Conservation (phyloP, 2,797 vertebrate species). For the Protonibea diacanthus region DNA sequence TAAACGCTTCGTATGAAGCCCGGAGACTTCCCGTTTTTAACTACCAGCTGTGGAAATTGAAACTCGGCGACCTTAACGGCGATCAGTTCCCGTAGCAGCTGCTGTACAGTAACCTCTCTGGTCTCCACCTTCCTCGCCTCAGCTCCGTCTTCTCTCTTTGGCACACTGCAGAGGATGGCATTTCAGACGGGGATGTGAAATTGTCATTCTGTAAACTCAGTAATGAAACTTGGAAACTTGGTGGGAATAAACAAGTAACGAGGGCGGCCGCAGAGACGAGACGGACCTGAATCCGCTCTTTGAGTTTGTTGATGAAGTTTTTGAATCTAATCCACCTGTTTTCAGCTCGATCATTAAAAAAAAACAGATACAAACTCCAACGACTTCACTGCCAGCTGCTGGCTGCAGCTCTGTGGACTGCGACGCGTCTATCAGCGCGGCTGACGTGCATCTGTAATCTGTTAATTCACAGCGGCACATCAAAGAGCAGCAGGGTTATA, state of each 20-base stretch:
- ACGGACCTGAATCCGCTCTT: too few relatives aligned
- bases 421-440: not conserved
- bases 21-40: not conserved
- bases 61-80: constrained; percentile 12
- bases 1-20: not conserved
- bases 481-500: constrained; percentile 45
- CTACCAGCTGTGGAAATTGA: not conserved
- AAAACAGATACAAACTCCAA: too few relatives aligned
- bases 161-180: constrained; percentile 3
- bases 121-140: not conserved
- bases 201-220: constrained; percentile 23
- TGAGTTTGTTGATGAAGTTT: not conserved
- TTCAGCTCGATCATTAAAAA: too few relatives aligned
- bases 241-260: not conserved
- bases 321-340: not conserved
- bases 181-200: constrained; percentile 35
- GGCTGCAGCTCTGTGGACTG: too few relatives aligned
- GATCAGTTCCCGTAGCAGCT: not conserved
- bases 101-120: not conserved
- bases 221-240: constrained; percentile 6
- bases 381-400: too few relatives aligned
- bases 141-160: not conserved
- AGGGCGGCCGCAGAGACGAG: not conserved
- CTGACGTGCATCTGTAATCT: constrained; percentile 44
- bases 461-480: constrained; percentile 49